Evolutionary conservation across 1,140 invertebrate species (phyloP).

Genomic region (Trypoxylus dichotomus): DNA sequence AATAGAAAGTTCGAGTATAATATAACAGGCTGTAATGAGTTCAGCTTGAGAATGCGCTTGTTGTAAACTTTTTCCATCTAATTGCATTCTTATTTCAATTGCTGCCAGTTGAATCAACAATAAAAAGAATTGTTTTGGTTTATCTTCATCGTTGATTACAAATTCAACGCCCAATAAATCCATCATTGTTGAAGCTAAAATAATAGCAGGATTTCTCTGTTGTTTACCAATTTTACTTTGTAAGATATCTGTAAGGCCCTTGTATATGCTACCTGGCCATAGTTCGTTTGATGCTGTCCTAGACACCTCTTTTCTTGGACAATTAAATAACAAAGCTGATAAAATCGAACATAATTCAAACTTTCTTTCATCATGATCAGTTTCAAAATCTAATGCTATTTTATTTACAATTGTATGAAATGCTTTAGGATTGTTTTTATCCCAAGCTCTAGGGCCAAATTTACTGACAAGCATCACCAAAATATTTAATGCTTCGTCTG

Average conservation of each 20-base stretch:
- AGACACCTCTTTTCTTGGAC: slow-evolving; percentile 64
- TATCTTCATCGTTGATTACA: slow-evolving; percentile 76
- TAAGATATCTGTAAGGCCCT: slow-evolving; percentile 78
- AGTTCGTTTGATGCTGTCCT: slow-evolving; percentile 66
- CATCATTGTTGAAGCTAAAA: slow-evolving; percentile 76
- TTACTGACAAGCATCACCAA: slow-evolving; percentile 70
- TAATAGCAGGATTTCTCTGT: slow-evolving; percentile 84
- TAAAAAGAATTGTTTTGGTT: slow-evolving; percentile 79
- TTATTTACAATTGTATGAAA: slow-evolving; percentile 84
- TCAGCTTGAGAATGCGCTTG: slow-evolving; percentile 74
- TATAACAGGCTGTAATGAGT: slow-evolving; percentile 80
- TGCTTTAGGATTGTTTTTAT: slow-evolving; percentile 67
- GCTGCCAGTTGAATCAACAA: slow-evolving; percentile 83
- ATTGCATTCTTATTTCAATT: slow-evolving; percentile 89
- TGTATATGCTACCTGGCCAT: slow-evolving; percentile 78
- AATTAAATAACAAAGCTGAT: slow-evolving; percentile 72
- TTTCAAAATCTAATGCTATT: slow-evolving; percentile 83
- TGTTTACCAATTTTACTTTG: slow-evolving; percentile 83
- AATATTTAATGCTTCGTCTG: slow-evolving; percentile 80
- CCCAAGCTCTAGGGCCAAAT: slow-evolving; percentile 74
- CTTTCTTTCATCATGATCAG: slow-evolving; percentile 82
- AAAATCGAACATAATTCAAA: slow-evolving; percentile 81
- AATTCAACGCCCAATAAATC: slow-evolving; percentile 84
- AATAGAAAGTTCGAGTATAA: slow-evolving; percentile 79
- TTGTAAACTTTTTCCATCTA: slow-evolving; percentile 83